Conservation (phyloP, 1,140 invertebrate species). For the Rhyzopertha dominica region DNA sequence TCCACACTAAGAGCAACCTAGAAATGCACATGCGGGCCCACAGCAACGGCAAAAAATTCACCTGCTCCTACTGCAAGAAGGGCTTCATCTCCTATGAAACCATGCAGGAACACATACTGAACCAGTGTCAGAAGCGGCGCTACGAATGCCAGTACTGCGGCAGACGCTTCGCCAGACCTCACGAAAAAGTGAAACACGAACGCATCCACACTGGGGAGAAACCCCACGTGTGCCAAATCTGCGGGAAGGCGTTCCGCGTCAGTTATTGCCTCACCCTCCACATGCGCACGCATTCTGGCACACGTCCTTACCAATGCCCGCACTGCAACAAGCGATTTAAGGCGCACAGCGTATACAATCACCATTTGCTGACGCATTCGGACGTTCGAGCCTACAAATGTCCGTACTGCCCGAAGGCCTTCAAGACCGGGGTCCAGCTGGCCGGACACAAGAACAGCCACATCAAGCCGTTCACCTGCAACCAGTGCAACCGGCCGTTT, state of each 20-base stretch:
- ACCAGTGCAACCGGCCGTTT: constrained; percentile 66
- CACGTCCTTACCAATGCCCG: constrained; percentile 64
- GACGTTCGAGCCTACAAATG: constrained; percentile 66
- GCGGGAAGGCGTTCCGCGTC: constrained; percentile 72
- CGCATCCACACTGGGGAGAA: constrained; percentile 79
- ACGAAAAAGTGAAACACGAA: constrained; percentile 81
- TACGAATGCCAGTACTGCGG: constrained; percentile 86
- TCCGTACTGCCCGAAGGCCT: constrained; percentile 66
- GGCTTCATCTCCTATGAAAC: constrained; percentile 29
- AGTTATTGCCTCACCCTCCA: constrained; percentile 74
- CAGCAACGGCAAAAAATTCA: constrained; percentile 47
- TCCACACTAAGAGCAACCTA: constrained; percentile 57
- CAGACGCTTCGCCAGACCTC: constrained; percentile 79
- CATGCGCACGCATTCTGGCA: constrained; percentile 71
- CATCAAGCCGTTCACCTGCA: constrained; percentile 69
- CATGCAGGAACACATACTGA: constrained; percentile 60
- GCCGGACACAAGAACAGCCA: constrained; percentile 72
- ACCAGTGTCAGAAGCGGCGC: constrained; percentile 62
- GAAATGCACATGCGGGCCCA: constrained; percentile 69
- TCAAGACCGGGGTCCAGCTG: constrained; percentile 69
- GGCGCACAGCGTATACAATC: constrained; percentile 68
- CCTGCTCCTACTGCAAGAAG: constrained; percentile 42
- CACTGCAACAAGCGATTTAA: constrained; percentile 71
- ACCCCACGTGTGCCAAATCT: constrained; percentile 71
- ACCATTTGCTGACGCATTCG: constrained; percentile 66